These are phyloP conservation scores for Zoanthus solanderi DNA, from an alignment of 92 coral and sea anemone species.

Conservation along the genomic window DNA sequence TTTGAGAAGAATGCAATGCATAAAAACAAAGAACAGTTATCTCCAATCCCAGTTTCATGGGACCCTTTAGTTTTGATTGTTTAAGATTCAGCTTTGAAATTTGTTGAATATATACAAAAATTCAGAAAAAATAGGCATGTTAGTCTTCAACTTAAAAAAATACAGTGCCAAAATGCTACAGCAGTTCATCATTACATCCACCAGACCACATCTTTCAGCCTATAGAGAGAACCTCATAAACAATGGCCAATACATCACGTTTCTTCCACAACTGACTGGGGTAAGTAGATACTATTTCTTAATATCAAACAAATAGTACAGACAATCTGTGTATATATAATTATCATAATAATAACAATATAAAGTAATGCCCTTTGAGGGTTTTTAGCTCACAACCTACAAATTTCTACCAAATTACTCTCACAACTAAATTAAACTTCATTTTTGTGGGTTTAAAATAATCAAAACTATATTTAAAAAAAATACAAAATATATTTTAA, in stretches of 20 bases:
- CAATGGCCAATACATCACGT: too few species aligned
- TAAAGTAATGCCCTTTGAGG: constrained; percentile 32
- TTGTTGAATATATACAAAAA: too few species aligned
- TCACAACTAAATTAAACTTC: background rate
- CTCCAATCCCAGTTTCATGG: background rate
- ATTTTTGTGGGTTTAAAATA: background rate
- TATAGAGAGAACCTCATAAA: too few species aligned
- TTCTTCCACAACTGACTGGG: background rate
- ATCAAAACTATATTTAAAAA: background rate
- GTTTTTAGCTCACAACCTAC: background rate
- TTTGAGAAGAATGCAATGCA: background rate
- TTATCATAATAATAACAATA: background rate
- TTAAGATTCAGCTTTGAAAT: too few species aligned
- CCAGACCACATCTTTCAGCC: too few species aligned
- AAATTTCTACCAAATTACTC: background rate
- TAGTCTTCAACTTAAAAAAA: too few species aligned
- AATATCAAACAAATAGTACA: background rate
- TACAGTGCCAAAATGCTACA: too few species aligned
- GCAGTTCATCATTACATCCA: too few species aligned
- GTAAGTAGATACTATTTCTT: background rate
- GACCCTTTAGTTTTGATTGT: background rate
- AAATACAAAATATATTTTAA: background rate
- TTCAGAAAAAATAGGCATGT: too few species aligned
- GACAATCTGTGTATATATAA: background rate
- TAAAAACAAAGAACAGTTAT: background rate